Evolutionary conservation across 2,888 invertebrate species (phyloP).

Genomic region (Empis livida): DNA sequence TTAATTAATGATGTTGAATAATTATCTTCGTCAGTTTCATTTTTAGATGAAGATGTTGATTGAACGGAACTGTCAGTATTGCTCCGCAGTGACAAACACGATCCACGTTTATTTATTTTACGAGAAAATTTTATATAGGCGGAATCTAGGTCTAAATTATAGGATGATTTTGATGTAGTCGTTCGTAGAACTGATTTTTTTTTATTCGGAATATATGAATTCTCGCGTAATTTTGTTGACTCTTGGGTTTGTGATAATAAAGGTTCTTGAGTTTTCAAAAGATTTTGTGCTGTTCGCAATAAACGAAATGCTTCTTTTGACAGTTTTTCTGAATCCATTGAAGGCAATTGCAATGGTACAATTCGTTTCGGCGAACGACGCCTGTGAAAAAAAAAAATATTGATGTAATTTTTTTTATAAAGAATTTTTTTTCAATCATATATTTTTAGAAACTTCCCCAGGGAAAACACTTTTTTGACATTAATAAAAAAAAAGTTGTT

Average conservation of each 20-base stretch:
- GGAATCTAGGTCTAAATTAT: background rate
- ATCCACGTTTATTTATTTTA: conserved; percentile 30
- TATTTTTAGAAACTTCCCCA: no score
- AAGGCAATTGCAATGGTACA: conserved; percentile 17
- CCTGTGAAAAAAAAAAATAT: no score
- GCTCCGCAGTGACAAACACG: conserved; percentile 33
- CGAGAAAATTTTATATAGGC: conserved; percentile 22
- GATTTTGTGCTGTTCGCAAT: conserved; percentile 49
- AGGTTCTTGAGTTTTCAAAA: conserved; percentile 49
- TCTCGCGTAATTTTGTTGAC: background rate
- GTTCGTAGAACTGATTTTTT: no score
- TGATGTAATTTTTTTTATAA: no score
- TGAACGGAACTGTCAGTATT: conserved; percentile 35
- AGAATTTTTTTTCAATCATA: no score
- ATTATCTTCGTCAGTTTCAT: conserved; percentile 4
- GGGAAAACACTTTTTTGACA: no score
- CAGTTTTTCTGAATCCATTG: conserved; percentile 47
- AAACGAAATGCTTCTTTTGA: conserved; percentile 53
- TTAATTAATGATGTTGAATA: background rate
- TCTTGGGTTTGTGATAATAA: conserved; percentile 29
- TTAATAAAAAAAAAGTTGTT: no score
- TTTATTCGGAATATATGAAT: no score
- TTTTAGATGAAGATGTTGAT: conserved; percentile 23
- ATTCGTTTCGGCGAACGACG: conserved; percentile 12
- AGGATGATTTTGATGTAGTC: no score